Evolutionary conservation across 2,888 invertebrate species (phyloP).

Genomic region (Sclerodermus sp.): DNA sequence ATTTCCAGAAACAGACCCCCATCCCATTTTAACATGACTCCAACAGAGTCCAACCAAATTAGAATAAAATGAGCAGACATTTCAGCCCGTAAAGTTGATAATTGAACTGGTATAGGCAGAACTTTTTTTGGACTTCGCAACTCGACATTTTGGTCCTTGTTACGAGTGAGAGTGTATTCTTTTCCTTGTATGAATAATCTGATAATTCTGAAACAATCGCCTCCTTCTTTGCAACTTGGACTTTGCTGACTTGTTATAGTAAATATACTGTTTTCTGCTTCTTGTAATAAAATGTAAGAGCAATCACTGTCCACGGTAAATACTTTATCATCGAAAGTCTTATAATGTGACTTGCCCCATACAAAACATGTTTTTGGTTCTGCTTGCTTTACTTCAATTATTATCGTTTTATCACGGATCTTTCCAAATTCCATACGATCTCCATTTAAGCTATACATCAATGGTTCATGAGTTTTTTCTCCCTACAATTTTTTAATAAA

Average conservation of each 20-base stretch:
- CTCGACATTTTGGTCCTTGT: conserved; percentile 24
- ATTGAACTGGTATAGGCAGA: conserved; percentile 72
- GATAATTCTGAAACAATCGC: conserved; percentile 61
- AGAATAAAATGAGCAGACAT: conserved; percentile 72
- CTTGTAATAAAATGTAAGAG: conserved; percentile 73
- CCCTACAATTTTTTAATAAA: no score
- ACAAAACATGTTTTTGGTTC: conserved; percentile 73
- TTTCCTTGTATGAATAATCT: conserved; percentile 72
- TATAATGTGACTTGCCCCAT: conserved; percentile 81
- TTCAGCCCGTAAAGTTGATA: conserved; percentile 74
- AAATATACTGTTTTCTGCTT: conserved; percentile 71
- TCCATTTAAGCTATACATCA: background rate
- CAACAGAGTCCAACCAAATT: conserved; percentile 69
- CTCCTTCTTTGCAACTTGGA: conserved; percentile 58
- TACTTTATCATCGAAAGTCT: conserved; percentile 83
- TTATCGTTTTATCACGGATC: conserved; percentile 7
- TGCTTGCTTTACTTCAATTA: conserved; percentile 53
- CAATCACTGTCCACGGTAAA: conserved; percentile 76
- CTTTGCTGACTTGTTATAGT: conserved; percentile 66
- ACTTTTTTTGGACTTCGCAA: conserved; percentile 37
- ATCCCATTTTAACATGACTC: conserved; percentile 78
- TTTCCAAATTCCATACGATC: background rate
- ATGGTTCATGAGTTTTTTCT: no score
- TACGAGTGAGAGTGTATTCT: conserved; percentile 62
- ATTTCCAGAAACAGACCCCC: conserved; percentile 62